These are phyloP conservation scores for Ormyrus nitidulus DNA, from an alignment of 2,888 invertebrate genomes.

Conservation along the genomic window DNA sequence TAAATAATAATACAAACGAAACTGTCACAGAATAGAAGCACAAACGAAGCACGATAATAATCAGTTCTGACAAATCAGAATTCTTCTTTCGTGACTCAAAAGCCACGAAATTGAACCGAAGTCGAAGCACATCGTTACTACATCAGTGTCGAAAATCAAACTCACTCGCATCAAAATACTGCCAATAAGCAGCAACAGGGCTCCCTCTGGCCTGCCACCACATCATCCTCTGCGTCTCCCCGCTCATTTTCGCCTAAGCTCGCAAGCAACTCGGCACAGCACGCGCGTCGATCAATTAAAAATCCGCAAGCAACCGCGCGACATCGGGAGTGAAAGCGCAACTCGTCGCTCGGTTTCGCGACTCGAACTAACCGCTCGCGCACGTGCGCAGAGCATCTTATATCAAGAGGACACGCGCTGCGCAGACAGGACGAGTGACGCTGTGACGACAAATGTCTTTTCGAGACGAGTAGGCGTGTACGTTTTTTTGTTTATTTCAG, in stretches of 20 bases:
- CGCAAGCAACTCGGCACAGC: not conserved
- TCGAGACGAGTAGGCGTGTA: not conserved
- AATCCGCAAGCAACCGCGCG: too few relatives aligned
- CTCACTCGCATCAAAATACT: slow-evolving; percentile 43
- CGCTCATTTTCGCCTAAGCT: not conserved
- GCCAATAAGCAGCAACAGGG: not conserved
- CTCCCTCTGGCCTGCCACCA: slow-evolving; percentile 33
- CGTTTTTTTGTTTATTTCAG: not conserved
- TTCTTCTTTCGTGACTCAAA: too few relatives aligned
- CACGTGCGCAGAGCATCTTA: slow-evolving; percentile 14
- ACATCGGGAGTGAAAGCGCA: too few relatives aligned
- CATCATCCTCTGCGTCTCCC: slow-evolving; percentile 20
- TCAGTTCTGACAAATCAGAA: too few relatives aligned
- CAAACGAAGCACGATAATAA: too few relatives aligned
- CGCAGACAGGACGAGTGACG: not conserved
- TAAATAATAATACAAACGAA: too few relatives aligned
- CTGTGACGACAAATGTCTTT: slow-evolving; percentile 12
- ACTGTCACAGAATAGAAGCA: too few relatives aligned
- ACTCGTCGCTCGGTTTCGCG: not conserved
- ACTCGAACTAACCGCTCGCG: slow-evolving; percentile 6
- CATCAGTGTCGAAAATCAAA: not conserved
- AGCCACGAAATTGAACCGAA: too few relatives aligned
- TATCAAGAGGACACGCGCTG: not conserved
- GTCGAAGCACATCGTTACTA: too few relatives aligned
- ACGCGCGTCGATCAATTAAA: not conserved